A percentile compares a stretch with the other conserved stretches of the same genome.
Evolutionary conservation across 2,888 invertebrate genomes (phyloP).

Genomic region (Drosophila barbarae): DNA sequence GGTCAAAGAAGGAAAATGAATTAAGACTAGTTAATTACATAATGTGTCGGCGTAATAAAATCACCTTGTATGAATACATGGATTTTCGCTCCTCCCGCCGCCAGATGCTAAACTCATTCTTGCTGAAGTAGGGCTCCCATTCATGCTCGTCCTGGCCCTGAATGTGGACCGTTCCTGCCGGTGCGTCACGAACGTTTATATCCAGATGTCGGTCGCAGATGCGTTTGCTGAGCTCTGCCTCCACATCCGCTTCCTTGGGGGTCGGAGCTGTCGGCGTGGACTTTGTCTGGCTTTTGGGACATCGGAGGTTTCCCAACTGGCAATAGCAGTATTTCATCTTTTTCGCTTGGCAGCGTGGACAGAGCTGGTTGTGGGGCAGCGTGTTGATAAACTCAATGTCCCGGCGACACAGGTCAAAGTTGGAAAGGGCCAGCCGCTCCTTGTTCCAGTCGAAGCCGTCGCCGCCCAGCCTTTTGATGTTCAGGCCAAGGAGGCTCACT

Average conservation of each 20-base stretch:
- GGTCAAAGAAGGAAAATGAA: background rate
- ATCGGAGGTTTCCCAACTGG: constrained; percentile 65
- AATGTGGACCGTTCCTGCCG: constrained; percentile 53
- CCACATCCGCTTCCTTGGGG: constrained; percentile 14
- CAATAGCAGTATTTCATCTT: constrained; percentile 76
- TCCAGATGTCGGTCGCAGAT: constrained; percentile 77
- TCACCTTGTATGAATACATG: constrained; percentile 88
- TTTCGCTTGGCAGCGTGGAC: constrained; percentile 68
- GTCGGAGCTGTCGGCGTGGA: background rate
- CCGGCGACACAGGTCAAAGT: constrained; percentile 81
- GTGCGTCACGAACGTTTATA: constrained; percentile 28
- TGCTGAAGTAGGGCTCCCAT: constrained; percentile 88
- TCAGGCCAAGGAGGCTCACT: constrained; percentile 81
- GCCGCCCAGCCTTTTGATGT: constrained; percentile 76
- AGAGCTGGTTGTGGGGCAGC: constrained; percentile 81
- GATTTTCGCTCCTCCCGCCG: constrained; percentile 85
- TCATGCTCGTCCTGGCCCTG: constrained; percentile 60
- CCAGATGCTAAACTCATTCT: constrained; percentile 90
- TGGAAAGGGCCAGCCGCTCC: constrained; percentile 82
- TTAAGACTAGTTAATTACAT: background rate
- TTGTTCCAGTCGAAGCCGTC: constrained; percentile 83
- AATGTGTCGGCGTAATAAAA: background rate
- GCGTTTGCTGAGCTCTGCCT: constrained; percentile 71
- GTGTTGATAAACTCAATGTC: constrained; percentile 83
- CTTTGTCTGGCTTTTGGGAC: constrained; percentile 51